A percentile compares a stretch with the other conserved stretches of the same genome.
These are phyloP conservation scores for Syngnathus rostellatus DNA, from an alignment of 2,797 vertebrate genomes.

Conservation along the genomic window DNA sequence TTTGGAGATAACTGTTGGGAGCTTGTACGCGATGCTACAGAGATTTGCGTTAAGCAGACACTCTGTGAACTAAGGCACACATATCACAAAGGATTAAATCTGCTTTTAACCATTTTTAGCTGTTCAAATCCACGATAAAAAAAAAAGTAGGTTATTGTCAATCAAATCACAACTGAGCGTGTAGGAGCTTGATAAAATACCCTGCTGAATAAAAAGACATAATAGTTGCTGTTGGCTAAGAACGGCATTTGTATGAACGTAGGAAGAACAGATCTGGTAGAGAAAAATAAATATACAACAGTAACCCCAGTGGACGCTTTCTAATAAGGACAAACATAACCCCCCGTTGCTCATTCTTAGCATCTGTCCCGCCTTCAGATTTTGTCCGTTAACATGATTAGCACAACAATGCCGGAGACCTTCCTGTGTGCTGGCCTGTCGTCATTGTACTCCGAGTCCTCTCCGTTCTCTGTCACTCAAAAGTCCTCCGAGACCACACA, in stretches of 20 bases:
- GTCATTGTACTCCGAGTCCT: conserved; percentile 62
- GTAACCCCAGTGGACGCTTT: conserved; percentile 40
- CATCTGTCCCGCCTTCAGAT: conserved; percentile 61
- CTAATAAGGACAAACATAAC: conserved; percentile 64
- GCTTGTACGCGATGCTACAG: conserved; percentile 1
- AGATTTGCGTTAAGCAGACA: conserved; percentile 22
- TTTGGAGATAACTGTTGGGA: conserved; percentile 11
- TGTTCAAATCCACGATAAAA: conserved; percentile 24
- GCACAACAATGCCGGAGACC: conserved; percentile 57
- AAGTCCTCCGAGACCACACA: conserved; percentile 43
- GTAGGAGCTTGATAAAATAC: conserved; percentile 34
- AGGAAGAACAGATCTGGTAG: conserved; percentile 4
- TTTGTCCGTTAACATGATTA: conserved; percentile 64
- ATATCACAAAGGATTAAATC: conserved; percentile 34
- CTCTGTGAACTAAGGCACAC: conserved; percentile 23
- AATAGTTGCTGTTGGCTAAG: conserved; percentile 14
- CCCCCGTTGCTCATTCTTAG: conserved; percentile 57
- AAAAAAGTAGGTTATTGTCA: conserved; percentile 19
- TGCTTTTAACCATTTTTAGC: conserved; percentile 34
- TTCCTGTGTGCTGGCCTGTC: conserved; percentile 58
- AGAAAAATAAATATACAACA: conserved; percentile 30
- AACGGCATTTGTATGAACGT: conserved; percentile 21
- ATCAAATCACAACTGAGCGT: conserved; percentile 19
- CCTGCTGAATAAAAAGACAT: conserved; percentile 26
- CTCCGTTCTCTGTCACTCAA: conserved; percentile 48